phyloP scores from a whole-genome alignment of 2,888 invertebrate species.

The Eledona agricola region DNA sequence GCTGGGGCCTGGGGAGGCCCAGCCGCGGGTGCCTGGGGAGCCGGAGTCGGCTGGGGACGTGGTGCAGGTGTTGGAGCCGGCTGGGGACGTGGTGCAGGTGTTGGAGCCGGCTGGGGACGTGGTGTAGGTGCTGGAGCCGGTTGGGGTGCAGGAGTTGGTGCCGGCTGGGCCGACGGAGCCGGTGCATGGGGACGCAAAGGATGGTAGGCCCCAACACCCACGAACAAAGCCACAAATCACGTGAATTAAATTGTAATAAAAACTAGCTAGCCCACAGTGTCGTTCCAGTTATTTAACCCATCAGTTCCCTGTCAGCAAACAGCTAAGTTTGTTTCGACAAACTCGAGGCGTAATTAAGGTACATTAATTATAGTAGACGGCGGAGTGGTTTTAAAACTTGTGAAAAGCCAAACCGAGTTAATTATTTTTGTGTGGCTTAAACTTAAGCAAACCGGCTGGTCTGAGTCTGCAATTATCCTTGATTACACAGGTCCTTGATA shows the following conservation, averaged over 20 bases:
- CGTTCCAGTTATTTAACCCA: no score
- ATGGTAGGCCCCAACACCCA: slow-evolving; percentile 1
- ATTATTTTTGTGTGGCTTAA: no score
- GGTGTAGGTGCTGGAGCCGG: slow-evolving; percentile 6
- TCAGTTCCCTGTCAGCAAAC: no score
- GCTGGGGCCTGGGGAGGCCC: slow-evolving; percentile 14
- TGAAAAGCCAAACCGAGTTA: no score
- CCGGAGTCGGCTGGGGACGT: not conserved
- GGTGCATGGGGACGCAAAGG: slow-evolving; percentile 3
- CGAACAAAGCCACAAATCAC: slow-evolving; percentile 3
- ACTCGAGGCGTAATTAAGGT: no score
- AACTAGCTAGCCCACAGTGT: no score
- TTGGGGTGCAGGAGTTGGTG: slow-evolving; percentile 6
- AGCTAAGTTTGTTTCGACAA: no score
- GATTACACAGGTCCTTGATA: no score
- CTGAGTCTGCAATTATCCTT: no score
- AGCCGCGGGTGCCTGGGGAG: slow-evolving; percentile 23
- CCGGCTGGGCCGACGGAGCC: slow-evolving; percentile 12
- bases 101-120: not conserved
- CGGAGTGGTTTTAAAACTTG: no score
- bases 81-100: not conserved
- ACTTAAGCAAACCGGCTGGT: no score
- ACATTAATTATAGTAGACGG: no score
- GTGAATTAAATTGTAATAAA: slow-evolving; percentile 1
- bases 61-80: not conserved